A percentile compares a stretch with the other conserved stretches of the same genome.
Evolutionary conservation across 2,888 invertebrate species (phyloP).

Genomic region (Deroplatys truncata): DNA sequence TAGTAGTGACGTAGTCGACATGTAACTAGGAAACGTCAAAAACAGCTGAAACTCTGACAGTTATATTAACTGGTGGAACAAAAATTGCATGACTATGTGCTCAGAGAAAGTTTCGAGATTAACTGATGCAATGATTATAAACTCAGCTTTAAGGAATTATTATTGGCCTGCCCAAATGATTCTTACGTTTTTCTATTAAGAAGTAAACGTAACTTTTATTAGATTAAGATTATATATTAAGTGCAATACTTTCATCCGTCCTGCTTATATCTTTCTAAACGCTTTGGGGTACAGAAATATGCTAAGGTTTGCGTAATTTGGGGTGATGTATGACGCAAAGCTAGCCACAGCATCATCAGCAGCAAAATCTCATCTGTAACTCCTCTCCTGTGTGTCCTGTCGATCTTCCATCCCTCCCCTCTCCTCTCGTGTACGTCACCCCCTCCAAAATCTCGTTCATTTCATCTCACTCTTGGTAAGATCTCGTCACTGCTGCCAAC

Average conservation of each 20-base stretch:
- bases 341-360: not conserved
- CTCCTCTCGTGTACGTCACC: not conserved
- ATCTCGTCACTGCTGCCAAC: conserved; percentile 12
- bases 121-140: not conserved
- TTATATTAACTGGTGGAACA: too few relatives aligned
- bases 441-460: not conserved
- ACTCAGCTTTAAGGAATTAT: not conserved
- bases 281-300: not conserved
- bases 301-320: not conserved
- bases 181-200: not conserved
- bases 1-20: not conserved
- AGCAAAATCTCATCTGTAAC: conserved; percentile 1
- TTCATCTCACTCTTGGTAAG: conserved; percentile 8
- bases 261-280: not conserved
- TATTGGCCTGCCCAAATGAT: not conserved
- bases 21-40: not conserved
- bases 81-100: not conserved
- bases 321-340: not conserved
- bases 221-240: not conserved
- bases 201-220: not conserved
- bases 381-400: not conserved
- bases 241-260: not conserved
- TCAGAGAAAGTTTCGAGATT: not conserved
- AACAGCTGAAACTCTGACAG: not conserved
- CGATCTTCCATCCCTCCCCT: not conserved